Evolutionary conservation across 2,113 vertebrate genomes (phyloP).

Genomic region (Hydrochoerus hydrochaeris): DNA sequence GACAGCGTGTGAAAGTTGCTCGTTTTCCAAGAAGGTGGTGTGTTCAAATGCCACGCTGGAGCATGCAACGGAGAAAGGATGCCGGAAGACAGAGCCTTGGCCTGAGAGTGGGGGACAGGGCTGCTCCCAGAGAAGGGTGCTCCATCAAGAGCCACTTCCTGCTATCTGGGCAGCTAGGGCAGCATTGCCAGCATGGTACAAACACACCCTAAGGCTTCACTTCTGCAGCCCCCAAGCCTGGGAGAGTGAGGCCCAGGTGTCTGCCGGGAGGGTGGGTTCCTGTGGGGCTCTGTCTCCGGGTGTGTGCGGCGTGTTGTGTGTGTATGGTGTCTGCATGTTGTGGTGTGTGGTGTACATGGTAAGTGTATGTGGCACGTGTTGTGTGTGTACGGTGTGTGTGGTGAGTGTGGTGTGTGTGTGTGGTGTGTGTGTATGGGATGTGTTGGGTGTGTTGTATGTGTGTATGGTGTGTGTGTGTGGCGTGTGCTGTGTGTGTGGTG

Average conservation of each 20-base stretch:
- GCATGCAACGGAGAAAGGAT: not conserved
- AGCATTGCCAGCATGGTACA: not conserved
- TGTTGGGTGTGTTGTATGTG: no score
- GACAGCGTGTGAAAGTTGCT: not conserved
- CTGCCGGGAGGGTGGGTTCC: not conserved
- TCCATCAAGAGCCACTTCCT: not conserved
- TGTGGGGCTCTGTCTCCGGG: not conserved
- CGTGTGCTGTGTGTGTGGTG: not conserved
- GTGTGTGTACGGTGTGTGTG: not conserved
- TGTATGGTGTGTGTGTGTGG: not conserved
- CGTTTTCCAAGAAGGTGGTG: not conserved
- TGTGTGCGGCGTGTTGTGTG: not conserved
- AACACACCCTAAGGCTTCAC: no score
- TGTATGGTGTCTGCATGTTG: not conserved
- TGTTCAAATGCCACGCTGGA: not conserved
- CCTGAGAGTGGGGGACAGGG: not conserved
- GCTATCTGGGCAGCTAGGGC: not conserved
- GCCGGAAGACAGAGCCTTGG: not conserved
- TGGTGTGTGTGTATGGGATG: not conserved
- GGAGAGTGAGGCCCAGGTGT: not conserved
- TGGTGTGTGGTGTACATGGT: not conserved
- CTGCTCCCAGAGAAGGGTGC: not conserved
- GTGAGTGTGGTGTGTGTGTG: no score
- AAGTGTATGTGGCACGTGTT: not conserved
- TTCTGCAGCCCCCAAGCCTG: not conserved